These are phyloP conservation scores for Noctua janthina DNA, from an alignment of 2,888 invertebrate species.

Conservation along the genomic window DNA sequence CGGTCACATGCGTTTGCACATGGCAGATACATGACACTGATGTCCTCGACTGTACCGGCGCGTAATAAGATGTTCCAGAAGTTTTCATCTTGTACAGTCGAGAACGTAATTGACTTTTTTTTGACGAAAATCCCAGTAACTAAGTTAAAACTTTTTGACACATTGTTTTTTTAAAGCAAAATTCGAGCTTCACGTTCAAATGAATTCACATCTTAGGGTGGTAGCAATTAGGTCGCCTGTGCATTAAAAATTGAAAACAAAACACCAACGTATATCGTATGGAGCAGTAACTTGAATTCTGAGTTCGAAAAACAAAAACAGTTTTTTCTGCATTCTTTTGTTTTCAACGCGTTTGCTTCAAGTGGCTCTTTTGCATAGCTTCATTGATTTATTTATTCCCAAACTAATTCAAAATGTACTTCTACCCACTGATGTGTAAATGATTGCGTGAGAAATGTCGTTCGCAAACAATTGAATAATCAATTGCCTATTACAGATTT, in stretches of 20 bases:
- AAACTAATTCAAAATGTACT: slow-evolving; percentile 33
- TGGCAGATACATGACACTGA: slow-evolving; percentile 77
- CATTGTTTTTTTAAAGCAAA: neutral
- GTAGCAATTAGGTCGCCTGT: neutral
- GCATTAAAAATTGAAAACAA: neutral
- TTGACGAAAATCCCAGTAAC: neutral
- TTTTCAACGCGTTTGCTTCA: slow-evolving; percentile 7
- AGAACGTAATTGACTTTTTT: neutral
- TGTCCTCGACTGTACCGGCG: slow-evolving; percentile 37
- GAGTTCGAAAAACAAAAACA: neutral
- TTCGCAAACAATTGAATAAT: slow-evolving; percentile 51
- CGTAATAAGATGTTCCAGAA: slow-evolving; percentile 19
- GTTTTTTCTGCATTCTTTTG: slow-evolving; percentile 1
- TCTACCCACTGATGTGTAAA: slow-evolving; percentile 49
- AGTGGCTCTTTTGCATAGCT: slow-evolving; percentile 22
- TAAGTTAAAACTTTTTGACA: neutral
- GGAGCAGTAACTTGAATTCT: neutral
- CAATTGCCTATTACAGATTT: slow-evolving; percentile 50
- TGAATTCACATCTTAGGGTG: neutral
- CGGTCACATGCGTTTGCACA: slow-evolving; percentile 79
- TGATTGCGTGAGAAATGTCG: slow-evolving; percentile 56
- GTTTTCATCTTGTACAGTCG: neutral
- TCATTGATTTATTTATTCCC: slow-evolving; percentile 31
- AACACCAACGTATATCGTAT: neutral
- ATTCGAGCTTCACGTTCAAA: neutral